Evolutionary conservation across 2,113 vertebrate genomes (phyloP), one percentile per base, ranked within the genome.

Genomic region (Takifugu bimaculatus): DNA sequence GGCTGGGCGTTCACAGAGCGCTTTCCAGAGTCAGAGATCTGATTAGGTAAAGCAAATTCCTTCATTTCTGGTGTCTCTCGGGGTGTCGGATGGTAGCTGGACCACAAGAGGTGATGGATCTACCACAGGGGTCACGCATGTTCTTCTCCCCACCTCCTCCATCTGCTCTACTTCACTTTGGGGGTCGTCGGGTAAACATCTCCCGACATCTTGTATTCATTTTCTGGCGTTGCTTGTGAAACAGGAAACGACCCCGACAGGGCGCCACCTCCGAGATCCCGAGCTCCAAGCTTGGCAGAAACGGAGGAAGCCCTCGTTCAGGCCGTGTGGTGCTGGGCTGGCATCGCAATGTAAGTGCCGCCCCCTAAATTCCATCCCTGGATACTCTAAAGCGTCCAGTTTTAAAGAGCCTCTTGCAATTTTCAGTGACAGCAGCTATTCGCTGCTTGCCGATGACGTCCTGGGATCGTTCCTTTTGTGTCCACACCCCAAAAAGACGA

Each of bases 381-480:
- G 1, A 54, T 56, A 11, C 9, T 26, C 50, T 45, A 43, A 43
- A 32, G 5, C 0, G 0, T 1, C 26, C 0, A 60, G 14, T 39
- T 25, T 43, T 26, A 25, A 9, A 4, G 48, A 26, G 3, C 1
- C 6, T 10, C 20, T 25, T 25, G n/a, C 10, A 6, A 64, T 42
- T 63, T 0, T 79, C 81, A 98, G 96, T 88, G 85, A 90, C n/a
- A 73, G 81, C 3, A 93, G 92, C 48, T 85, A 89, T 0, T 67
- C 88, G 2, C 90, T 98, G 74, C 91, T 98, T 35, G 90, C 80
- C 6, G 87, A 82, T 6, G 96, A 98, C 0, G 88, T 91, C 4
- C 86, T 93, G 0, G 95, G 96, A 0, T 91, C 96, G 2, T 98
- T 94, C 79, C 81, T 97, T 9, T 79, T 98, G 26, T 93, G 91